Conservation (phyloP, 2,113 vertebrate species). For the Lucifuga dentata region DNA sequence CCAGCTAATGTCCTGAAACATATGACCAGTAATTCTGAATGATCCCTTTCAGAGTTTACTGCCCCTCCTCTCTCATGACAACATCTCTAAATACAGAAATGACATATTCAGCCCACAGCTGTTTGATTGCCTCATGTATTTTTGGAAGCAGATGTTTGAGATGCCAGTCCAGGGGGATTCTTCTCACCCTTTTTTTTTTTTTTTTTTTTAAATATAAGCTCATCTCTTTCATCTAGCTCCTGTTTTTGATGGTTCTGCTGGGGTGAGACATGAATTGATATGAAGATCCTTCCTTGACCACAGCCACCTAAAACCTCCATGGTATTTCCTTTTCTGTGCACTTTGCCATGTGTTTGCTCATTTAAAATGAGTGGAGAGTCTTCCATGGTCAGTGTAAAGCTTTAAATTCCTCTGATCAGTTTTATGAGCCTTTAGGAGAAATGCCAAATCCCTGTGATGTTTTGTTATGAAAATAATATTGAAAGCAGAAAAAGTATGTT, state of each 20-base stretch:
- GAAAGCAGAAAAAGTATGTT: too few species aligned
- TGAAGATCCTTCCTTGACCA: too few species aligned
- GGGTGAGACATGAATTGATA: too few species aligned
- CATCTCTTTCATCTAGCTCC: constrained; percentile 34
- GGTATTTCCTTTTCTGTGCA: too few species aligned
- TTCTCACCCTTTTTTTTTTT: too few species aligned
- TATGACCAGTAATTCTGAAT: constrained; percentile 8
- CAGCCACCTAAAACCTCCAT: too few species aligned
- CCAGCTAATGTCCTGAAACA: constrained; percentile 12
- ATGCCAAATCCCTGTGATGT: too few species aligned
- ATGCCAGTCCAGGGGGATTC: constrained; percentile 58
- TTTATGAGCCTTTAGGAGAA: not conserved
- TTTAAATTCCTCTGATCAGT: constrained; percentile 11
- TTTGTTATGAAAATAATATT: too few species aligned
- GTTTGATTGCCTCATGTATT: constrained; percentile 51
- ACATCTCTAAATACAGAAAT: constrained; percentile 64
- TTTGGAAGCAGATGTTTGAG: constrained; percentile 63
- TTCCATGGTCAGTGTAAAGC: not conserved
- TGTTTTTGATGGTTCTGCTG: too few species aligned
- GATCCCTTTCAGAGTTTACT: constrained; percentile 22
- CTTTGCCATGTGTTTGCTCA: too few species aligned
- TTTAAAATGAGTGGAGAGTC: too few species aligned
- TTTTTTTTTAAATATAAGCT: constrained; percentile 9
- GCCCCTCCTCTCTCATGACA: constrained; percentile 49
- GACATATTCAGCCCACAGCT: constrained; percentile 65